Percentiles rank a stretch among this genome's conserved stretches.
Conservation (phyloP, 1,140 invertebrate genomes). For the Asbolus verrucosus region DNA sequence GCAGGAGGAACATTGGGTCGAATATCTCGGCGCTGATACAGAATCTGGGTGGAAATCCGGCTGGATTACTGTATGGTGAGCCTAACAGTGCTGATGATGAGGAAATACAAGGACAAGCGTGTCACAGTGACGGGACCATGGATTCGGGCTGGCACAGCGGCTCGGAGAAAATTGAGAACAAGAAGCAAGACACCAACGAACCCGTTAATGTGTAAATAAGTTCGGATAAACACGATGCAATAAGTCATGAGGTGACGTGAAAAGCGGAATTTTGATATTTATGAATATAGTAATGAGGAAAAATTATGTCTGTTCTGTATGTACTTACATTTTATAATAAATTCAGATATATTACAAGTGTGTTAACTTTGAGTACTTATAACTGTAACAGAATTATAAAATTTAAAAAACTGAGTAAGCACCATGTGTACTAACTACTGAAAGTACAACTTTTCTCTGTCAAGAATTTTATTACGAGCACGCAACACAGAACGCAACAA, state of each 20-base stretch:
- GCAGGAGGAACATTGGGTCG: constrained; percentile 58
- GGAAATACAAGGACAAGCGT: constrained; percentile 57
- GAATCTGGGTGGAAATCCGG: constrained; percentile 63
- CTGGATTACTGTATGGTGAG: constrained; percentile 62
- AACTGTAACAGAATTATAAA: no score
- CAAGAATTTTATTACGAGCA: no score
- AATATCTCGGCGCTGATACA: constrained; percentile 64
- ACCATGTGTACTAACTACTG: no score
- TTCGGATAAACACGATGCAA: background rate
- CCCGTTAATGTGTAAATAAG: constrained; percentile 52
- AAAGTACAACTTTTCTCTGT: no score
- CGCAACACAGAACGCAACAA: no score
- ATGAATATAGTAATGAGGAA: background rate
- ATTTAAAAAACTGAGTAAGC: no score
- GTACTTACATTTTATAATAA: constrained; percentile 42
- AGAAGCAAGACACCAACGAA: constrained; percentile 43
- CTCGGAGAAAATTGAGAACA: constrained; percentile 60
- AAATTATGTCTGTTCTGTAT: constrained; percentile 35
- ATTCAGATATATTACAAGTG: background rate
- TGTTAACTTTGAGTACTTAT: background rate
- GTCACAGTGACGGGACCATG: constrained; percentile 64
- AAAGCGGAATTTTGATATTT: background rate
- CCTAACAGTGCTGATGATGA: constrained; percentile 57
- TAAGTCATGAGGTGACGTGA: background rate
- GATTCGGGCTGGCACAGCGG: constrained; percentile 66